Evolutionary conservation across 2,888 invertebrate species (phyloP).

Genomic region (Linnaemya vulpina): DNA sequence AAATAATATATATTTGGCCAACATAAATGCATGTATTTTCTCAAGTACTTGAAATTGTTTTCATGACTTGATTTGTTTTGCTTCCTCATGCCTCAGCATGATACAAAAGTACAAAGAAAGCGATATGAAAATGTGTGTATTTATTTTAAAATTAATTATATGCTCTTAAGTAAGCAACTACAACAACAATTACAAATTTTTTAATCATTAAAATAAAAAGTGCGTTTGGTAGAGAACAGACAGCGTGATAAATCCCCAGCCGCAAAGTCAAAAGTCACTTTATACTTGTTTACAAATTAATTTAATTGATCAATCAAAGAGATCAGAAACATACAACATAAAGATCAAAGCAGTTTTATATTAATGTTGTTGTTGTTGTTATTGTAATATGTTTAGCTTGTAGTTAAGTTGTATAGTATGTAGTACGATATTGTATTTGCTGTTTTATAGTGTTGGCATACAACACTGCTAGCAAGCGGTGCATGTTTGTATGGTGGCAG

Average conservation of each 20-base stretch:
- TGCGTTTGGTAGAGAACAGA: slow-evolving; percentile 23
- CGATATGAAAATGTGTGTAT: slow-evolving; percentile 47
- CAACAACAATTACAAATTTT: slow-evolving; percentile 56
- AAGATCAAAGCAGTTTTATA: slow-evolving; percentile 70
- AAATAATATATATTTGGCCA: background rate
- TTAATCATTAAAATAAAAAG: slow-evolving; percentile 60
- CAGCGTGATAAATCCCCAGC: slow-evolving; percentile 48
- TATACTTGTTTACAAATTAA: slow-evolving; percentile 81
- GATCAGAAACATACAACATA: slow-evolving; percentile 77
- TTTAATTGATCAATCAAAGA: slow-evolving; percentile 82
- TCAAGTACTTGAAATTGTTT: slow-evolving; percentile 11
- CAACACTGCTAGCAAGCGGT: slow-evolving; percentile 50
- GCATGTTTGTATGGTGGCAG: slow-evolving; percentile 45
- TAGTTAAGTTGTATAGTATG: slow-evolving; percentile 34
- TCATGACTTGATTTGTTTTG: slow-evolving; percentile 4
- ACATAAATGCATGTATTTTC: background rate
- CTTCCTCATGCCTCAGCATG: slow-evolving; percentile 42
- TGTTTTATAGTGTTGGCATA: slow-evolving; percentile 55
- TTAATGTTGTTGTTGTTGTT: slow-evolving; percentile 18
- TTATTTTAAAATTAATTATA: slow-evolving; percentile 66
- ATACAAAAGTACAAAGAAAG: slow-evolving; percentile 42
- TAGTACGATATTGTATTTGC: slow-evolving; percentile 6
- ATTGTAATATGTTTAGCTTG: slow-evolving; percentile 29
- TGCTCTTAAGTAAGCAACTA: slow-evolving; percentile 59
- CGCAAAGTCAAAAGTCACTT: slow-evolving; percentile 72